Percentiles rank a stretch among this genome's conserved stretches.
These are phyloP conservation scores for Sebastes umbrosus DNA, from an alignment of 2,797 vertebrate species.

Conservation along the genomic window DNA sequence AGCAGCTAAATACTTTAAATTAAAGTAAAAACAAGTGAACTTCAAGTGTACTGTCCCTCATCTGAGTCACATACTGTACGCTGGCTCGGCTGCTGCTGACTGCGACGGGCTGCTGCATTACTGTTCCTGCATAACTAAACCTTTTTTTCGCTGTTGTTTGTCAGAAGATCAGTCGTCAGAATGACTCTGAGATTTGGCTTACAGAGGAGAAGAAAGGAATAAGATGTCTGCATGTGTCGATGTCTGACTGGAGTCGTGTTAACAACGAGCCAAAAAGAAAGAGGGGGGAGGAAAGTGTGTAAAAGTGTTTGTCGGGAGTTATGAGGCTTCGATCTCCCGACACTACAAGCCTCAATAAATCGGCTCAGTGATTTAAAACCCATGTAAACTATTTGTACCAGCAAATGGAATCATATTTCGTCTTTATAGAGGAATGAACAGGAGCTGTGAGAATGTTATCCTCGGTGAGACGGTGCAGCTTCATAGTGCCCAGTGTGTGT, in stretches of 20 bases:
- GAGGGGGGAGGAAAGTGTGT: neutral
- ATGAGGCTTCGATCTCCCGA: slow-evolving; percentile 64
- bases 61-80: slow-evolving; percentile 8
- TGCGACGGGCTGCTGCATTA: slow-evolving; percentile 30
- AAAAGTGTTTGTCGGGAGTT: slow-evolving; percentile 61
- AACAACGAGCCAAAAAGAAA: slow-evolving; percentile 36
- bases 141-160: slow-evolving; percentile 27
- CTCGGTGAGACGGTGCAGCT: slow-evolving; percentile 28
- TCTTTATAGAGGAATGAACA: slow-evolving; percentile 64
- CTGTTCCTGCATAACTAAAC: slow-evolving; percentile 45
- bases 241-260: slow-evolving; percentile 49
- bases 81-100: slow-evolving; percentile 1
- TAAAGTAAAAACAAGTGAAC: slow-evolving; percentile 7
- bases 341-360: slow-evolving; percentile 63
- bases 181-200: slow-evolving; percentile 49
- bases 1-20: neutral
- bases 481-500: neutral
- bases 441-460: slow-evolving; percentile 36
- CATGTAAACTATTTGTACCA: slow-evolving; percentile 64
- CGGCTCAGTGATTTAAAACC: slow-evolving; percentile 71
- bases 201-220: slow-evolving; percentile 25
- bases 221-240: slow-evolving; percentile 48
- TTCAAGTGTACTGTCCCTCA: neutral
- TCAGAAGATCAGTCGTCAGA: slow-evolving; percentile 28
- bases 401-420: slow-evolving; percentile 71